Conservation (phyloP, 2,797 vertebrate genomes). For the Tiaroga cobitis region DNA sequence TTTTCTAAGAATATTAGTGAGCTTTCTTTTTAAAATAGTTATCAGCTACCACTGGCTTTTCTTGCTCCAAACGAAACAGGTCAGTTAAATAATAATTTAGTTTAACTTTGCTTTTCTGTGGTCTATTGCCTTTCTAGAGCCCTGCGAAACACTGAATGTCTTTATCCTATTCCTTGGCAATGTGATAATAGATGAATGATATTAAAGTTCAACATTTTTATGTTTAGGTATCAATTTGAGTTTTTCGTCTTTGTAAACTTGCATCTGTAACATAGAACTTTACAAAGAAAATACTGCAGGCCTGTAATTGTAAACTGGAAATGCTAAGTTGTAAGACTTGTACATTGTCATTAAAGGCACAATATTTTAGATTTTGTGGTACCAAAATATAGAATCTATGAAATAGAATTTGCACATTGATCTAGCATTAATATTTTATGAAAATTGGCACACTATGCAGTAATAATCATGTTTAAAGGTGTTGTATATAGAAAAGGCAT, state of each 20-base stretch:
- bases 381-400: slow-evolving; percentile 47
- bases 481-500: slow-evolving; percentile 72
- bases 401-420: slow-evolving; percentile 58
- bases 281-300: slow-evolving; percentile 70
- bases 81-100: neutral
- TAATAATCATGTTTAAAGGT: slow-evolving; percentile 56
- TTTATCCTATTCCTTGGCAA: neutral
- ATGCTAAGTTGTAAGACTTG: slow-evolving; percentile 59
- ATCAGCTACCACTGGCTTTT: neutral
- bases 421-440: slow-evolving; percentile 62
- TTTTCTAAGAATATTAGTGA: neutral
- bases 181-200: neutral
- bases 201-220: slow-evolving; percentile 9
- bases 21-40: slow-evolving; percentile 5
- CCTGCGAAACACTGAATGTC: neutral
- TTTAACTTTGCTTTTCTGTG: slow-evolving; percentile 17
- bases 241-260: slow-evolving; percentile 55
- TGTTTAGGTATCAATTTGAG: slow-evolving; percentile 23
- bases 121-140: slow-evolving; percentile 6
- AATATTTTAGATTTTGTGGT: slow-evolving; percentile 40
- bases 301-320: slow-evolving; percentile 65
- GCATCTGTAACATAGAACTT: slow-evolving; percentile 75
- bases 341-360: slow-evolving; percentile 53
- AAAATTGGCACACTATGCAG: slow-evolving; percentile 57
- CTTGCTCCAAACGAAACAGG: neutral